A percentile compares a stretch with the other conserved stretches of the same genome.
Evolutionary conservation across 2,797 vertebrate genomes (phyloP).

Genomic region (Myotis myotis): DNA sequence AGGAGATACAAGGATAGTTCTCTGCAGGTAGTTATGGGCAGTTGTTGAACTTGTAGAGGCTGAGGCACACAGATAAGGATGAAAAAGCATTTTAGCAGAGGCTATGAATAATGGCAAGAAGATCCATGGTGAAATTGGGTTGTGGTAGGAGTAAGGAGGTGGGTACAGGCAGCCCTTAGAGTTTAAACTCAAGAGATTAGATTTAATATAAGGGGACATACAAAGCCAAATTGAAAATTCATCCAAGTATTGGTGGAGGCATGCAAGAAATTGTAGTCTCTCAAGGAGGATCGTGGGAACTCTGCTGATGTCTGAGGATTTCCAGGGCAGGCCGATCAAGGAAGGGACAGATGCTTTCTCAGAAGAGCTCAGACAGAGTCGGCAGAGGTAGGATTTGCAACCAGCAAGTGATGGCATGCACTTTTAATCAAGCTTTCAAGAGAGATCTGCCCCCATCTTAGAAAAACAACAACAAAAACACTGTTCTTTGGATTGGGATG

Average conservation of each 20-base stretch:
- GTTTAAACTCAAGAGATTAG: neutral
- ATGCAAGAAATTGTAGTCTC: neutral
- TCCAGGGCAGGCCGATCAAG: neutral
- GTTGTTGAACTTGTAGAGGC: too few relatives aligned
- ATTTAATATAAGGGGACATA: neutral
- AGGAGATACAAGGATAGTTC: neutral
- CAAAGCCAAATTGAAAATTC: slow-evolving; percentile 5
- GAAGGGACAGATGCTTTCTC: slow-evolving; percentile 17
- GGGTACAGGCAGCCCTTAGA: neutral
- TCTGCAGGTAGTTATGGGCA: neutral
- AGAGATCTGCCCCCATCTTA: neutral
- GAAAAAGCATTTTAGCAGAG: neutral
- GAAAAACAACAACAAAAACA: neutral
- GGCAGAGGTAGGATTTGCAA: neutral
- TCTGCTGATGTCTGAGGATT: slow-evolving; percentile 1
- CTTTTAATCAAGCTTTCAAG: neutral
- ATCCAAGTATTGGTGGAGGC: neutral
- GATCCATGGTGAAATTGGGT: neutral
- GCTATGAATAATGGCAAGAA: neutral
- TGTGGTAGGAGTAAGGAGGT: neutral
- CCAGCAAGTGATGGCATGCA: neutral
- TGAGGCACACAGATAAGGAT: neutral
- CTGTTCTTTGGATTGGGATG: neutral
- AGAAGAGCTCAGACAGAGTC: neutral
- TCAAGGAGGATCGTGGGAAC: neutral